These are phyloP conservation scores for Drosophila repletoides DNA, from an alignment of 1,140 invertebrate genomes.

Conservation along the genomic window DNA sequence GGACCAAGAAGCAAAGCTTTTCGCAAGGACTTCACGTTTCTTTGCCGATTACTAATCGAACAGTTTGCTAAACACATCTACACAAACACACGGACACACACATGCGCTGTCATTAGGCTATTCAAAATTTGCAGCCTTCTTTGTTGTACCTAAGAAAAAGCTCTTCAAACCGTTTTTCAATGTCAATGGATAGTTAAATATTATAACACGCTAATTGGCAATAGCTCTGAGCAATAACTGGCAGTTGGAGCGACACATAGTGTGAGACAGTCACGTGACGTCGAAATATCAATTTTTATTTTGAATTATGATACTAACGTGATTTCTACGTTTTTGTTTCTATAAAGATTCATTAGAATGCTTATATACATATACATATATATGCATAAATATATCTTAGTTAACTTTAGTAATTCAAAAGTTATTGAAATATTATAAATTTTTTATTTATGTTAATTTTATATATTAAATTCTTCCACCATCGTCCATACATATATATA, in stretches of 20 bases:
- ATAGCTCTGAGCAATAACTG: constrained; percentile 34
- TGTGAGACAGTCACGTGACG: neutral
- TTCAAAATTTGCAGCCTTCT: constrained; percentile 32
- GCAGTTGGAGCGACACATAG: neutral
- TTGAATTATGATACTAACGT: neutral
- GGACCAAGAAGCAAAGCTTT: constrained; percentile 14
- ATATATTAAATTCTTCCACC: too few relatives aligned
- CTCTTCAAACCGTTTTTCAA: constrained; percentile 38
- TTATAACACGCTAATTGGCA: constrained; percentile 45
- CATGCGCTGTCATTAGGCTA: constrained; percentile 3
- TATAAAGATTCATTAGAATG: too few relatives aligned
- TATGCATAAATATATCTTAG: too few relatives aligned
- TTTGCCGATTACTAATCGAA: constrained; percentile 50
- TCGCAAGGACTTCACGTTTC: constrained; percentile 11
- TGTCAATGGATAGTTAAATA: constrained; percentile 45
- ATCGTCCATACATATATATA: too few relatives aligned
- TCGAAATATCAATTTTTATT: neutral
- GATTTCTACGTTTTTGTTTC: too few relatives aligned
- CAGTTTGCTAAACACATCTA: constrained; percentile 29
- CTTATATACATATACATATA: too few relatives aligned
- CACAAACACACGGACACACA: neutral
- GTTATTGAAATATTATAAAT: too few relatives aligned
- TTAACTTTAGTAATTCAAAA: too few relatives aligned
- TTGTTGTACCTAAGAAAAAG: constrained; percentile 4
- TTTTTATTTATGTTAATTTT: too few relatives aligned